A percentile compares a stretch with the other conserved stretches of the same genome.
Conservation (phyloP, 2,113 vertebrate species). For the Cephalopholis sonnerati region DNA sequence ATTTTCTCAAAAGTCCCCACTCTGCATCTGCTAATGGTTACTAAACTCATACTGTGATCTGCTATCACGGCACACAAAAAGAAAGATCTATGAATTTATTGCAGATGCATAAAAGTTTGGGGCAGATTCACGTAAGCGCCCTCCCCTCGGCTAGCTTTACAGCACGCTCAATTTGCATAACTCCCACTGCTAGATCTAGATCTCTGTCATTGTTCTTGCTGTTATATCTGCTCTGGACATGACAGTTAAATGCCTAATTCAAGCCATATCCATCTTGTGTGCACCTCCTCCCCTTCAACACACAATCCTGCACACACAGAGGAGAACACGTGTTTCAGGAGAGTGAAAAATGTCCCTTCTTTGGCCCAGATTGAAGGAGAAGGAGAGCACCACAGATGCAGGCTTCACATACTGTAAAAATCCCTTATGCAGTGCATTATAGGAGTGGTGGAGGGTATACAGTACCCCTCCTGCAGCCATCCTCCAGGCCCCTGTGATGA, state of each 20-base stretch:
- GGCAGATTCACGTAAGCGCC: slow-evolving; percentile 32
- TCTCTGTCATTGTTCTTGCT: slow-evolving; percentile 55
- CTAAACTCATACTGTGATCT: slow-evolving; percentile 29
- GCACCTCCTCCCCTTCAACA: slow-evolving; percentile 29
- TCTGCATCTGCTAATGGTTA: slow-evolving; percentile 51
- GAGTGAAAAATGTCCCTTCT: slow-evolving; percentile 49
- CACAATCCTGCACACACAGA: slow-evolving; percentile 7
- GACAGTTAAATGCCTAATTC: slow-evolving; percentile 49
- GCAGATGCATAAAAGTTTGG: slow-evolving; percentile 57
- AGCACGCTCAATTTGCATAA: slow-evolving; percentile 65
- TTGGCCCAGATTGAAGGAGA: slow-evolving; percentile 33
- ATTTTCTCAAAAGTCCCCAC: slow-evolving; percentile 1
- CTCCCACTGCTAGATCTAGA: slow-evolving; percentile 49
- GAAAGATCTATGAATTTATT: slow-evolving; percentile 48
- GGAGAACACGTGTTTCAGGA: slow-evolving; percentile 13
- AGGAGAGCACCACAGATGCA: slow-evolving; percentile 16
- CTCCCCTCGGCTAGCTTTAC: slow-evolving; percentile 36
- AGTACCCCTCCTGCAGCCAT: slow-evolving; percentile 68
- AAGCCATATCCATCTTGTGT: slow-evolving; percentile 49
- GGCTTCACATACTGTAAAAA: slow-evolving; percentile 28
- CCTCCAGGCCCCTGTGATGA: slow-evolving; percentile 72
- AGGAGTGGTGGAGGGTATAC: slow-evolving; percentile 19
- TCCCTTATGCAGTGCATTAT: slow-evolving; percentile 38
- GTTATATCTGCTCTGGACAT: slow-evolving; percentile 36
- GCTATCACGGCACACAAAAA: slow-evolving; percentile 41